phyloP scores from a whole-genome alignment of 2,888 invertebrate species.

The Leucozona laternaria region DNA sequence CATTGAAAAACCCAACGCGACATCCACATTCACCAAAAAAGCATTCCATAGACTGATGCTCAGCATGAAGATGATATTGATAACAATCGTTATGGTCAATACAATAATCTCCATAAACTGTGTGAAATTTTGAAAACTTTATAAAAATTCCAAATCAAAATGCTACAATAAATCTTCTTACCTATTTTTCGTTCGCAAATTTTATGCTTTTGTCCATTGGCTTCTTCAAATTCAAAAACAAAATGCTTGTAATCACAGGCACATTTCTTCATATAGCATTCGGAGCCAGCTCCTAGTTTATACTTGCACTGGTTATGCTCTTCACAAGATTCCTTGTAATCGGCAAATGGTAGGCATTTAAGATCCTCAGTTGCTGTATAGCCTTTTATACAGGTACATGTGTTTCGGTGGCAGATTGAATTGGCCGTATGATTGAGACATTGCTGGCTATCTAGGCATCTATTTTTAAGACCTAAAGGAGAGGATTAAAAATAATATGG shows the following conservation, averaged over 20 bases:
- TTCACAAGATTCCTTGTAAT: conserved; percentile 75
- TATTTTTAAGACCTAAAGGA: conserved; percentile 45
- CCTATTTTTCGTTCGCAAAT: conserved; percentile 65
- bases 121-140: not conserved
- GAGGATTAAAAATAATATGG: not conserved
- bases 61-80: conserved; percentile 68
- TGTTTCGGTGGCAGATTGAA: conserved; percentile 63
- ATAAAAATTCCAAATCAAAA: not conserved
- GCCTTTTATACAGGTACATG: conserved; percentile 76
- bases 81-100: conserved; percentile 77
- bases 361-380: conserved; percentile 64
- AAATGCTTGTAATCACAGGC: conserved; percentile 77
- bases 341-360: conserved; percentile 73
- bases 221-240: conserved; percentile 37
- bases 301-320: conserved; percentile 77
- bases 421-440: conserved; percentile 77
- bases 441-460: conserved; percentile 61
- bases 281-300: conserved; percentile 77
- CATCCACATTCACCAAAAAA: conserved; percentile 78
- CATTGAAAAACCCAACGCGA: conserved; percentile 65
- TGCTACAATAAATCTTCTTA: conserved; percentile 25
- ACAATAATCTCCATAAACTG: conserved; percentile 77
- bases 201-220: conserved; percentile 26
- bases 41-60: conserved; percentile 77
- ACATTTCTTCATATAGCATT: conserved; percentile 76